A percentile compares a stretch with the other conserved stretches of the same genome.
Evolutionary conservation across 1,140 invertebrate species (phyloP).

Genomic region (Aphelinus certus): DNA sequence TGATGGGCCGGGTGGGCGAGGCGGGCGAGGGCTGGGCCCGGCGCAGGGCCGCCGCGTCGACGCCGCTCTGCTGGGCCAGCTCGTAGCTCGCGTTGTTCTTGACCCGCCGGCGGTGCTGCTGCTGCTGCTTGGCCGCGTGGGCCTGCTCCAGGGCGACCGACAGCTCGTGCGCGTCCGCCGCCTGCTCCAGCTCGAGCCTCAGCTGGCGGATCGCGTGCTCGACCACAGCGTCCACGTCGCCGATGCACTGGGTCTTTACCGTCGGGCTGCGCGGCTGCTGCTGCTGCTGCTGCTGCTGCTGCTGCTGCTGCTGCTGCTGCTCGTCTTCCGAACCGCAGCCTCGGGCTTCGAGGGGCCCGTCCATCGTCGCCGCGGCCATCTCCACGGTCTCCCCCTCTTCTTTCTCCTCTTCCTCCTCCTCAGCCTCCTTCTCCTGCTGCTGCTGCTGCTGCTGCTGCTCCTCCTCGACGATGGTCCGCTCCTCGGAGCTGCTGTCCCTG

Average conservation of each 20-base stretch:
- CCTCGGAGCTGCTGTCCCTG: constrained; percentile 5
- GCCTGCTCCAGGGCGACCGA: constrained; percentile 27
- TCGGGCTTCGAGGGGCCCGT: constrained; percentile 22
- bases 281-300: constrained; percentile 39
- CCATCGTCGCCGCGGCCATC: constrained; percentile 44
- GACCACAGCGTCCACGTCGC: constrained; percentile 53
- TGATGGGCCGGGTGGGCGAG: constrained; percentile 9
- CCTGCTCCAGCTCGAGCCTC: constrained; percentile 55
- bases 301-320: constrained; percentile 36
- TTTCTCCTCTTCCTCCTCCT: constrained; percentile 14
- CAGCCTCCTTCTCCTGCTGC: background rate
- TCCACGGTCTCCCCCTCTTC: constrained; percentile 41
- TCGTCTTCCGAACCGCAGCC: constrained; percentile 40
- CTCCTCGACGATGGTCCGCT: constrained; percentile 8
- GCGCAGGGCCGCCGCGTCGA: constrained; percentile 45
- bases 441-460: background rate
- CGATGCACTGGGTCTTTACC: constrained; percentile 59
- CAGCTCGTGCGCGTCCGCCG: constrained; percentile 22
- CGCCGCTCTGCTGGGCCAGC: constrained; percentile 60
- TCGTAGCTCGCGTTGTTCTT: constrained; percentile 64
- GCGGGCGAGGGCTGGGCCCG: background rate
- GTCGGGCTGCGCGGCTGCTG: constrained; percentile 49
- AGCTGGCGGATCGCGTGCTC: constrained; percentile 55
- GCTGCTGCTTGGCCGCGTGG: constrained; percentile 18
- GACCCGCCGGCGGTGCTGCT: constrained; percentile 38